phyloP scores from a whole-genome alignment of 2,113 vertebrate genomes.

The Orthonyx spaldingii region DNA sequence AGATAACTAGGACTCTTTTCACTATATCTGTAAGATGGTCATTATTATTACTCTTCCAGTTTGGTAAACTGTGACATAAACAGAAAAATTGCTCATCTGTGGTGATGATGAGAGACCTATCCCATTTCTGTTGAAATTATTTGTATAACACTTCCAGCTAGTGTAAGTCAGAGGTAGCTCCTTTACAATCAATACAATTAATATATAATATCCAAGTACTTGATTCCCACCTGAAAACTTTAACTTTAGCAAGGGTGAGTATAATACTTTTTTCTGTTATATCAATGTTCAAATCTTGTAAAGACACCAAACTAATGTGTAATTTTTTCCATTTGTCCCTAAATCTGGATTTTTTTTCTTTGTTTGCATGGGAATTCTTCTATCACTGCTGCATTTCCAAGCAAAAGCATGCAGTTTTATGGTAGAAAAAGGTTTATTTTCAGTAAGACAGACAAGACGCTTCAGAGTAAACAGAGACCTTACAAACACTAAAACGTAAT shows the following conservation, averaged over 20 bases:
- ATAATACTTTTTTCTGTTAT: background rate
- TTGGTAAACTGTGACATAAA: background rate
- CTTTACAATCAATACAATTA: background rate
- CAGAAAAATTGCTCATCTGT: rapidly evolving
- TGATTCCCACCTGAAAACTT: background rate
- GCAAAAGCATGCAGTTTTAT: background rate
- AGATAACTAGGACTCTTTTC: background rate
- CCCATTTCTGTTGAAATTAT: background rate
- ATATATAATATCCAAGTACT: background rate
- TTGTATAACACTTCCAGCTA: background rate
- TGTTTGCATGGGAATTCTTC: background rate
- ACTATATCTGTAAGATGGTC: background rate
- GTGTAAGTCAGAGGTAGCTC: background rate
- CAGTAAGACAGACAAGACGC: background rate
- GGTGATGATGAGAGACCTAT: background rate
- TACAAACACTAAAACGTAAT: background rate
- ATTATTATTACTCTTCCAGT: background rate
- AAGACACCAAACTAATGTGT: background rate
- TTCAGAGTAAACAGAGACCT: background rate
- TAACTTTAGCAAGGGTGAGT: background rate
- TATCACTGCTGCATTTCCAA: background rate
- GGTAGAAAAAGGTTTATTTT: background rate
- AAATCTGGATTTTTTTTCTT: background rate
- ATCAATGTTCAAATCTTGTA: background rate
- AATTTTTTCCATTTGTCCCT: background rate